Evolutionary conservation across 2,888 invertebrate species (phyloP).

Genomic region (Nomada goodeniana): DNA sequence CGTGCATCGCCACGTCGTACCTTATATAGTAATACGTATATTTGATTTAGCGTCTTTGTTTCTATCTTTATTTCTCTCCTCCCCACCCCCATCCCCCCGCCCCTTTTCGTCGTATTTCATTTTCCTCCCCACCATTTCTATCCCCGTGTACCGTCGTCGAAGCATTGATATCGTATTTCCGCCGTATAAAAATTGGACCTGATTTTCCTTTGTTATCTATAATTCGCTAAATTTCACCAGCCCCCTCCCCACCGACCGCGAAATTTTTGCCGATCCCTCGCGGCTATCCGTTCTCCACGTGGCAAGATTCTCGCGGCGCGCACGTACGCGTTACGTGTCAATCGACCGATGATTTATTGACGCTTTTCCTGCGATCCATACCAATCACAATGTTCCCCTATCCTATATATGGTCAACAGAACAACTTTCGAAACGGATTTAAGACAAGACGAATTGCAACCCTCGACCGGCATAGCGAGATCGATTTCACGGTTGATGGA

Average conservation of each 20-base stretch:
- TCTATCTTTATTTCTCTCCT: background rate
- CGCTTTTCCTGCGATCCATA: slow-evolving; percentile 38
- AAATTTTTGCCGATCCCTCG: slow-evolving; percentile 1
- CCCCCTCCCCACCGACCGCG: background rate
- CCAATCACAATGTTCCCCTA: slow-evolving; percentile 55
- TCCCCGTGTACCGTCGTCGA: background rate
- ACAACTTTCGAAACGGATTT: slow-evolving; percentile 41
- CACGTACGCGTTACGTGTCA: slow-evolving; percentile 27
- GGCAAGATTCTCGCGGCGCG: slow-evolving; percentile 19
- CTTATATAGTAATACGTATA: slow-evolving; percentile 62
- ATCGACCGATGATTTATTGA: slow-evolving; percentile 55
- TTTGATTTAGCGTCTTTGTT: slow-evolving; percentile 53
- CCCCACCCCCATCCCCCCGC: too few relatives aligned
- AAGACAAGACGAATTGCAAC: slow-evolving; percentile 29
- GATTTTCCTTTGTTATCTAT: slow-evolving; percentile 28
- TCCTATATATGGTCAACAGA: slow-evolving; percentile 43
- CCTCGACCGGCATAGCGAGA: slow-evolving; percentile 20
- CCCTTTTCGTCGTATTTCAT: background rate
- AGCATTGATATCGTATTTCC: slow-evolving; percentile 28
- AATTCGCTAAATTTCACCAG: slow-evolving; percentile 30
- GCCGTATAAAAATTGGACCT: slow-evolving; percentile 65
- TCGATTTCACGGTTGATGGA: background rate
- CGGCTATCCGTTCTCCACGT: background rate
- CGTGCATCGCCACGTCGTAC: slow-evolving; percentile 45
- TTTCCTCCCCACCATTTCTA: background rate